Conservation (phyloP, 2,113 vertebrate genomes). For the Smithornis capensis region DNA sequence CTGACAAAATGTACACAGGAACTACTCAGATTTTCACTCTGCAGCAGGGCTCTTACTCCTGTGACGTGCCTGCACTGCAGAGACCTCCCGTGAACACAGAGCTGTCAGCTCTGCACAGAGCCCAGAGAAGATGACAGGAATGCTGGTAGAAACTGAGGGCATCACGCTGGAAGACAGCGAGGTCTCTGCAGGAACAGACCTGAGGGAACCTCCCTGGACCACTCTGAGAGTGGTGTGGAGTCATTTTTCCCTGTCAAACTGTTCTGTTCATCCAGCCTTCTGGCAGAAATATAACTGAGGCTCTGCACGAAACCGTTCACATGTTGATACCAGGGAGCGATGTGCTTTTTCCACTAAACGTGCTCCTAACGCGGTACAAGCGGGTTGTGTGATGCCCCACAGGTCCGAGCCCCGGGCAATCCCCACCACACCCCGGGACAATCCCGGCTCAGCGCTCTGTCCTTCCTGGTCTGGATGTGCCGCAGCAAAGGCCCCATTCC, state of each 20-base stretch:
- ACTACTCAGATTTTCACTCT: no score
- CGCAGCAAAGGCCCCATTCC: not conserved
- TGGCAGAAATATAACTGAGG: accelerated
- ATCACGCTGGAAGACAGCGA: not conserved
- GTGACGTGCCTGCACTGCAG: not conserved
- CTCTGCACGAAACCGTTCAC: not conserved
- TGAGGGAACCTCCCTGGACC: not conserved
- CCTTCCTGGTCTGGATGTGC: accelerated
- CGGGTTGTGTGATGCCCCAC: not conserved
- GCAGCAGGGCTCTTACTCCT: no score
- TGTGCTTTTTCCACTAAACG: accelerated
- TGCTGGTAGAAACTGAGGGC: accelerated
- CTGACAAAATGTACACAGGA: not conserved
- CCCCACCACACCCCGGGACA: not conserved
- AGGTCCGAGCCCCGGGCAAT: not conserved
- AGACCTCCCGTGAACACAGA: not conserved
- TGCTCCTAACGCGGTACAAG: no score
- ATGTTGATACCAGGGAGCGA: accelerated
- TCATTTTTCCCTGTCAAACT: not conserved
- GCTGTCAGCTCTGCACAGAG: not conserved
- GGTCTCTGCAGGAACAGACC: not conserved
- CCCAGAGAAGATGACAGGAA: not conserved
- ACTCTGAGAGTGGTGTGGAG: accelerated
- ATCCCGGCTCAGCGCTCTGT: not conserved
- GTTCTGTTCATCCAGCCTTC: not conserved